Evolutionary conservation across 2,888 invertebrate species (phyloP).

Genomic region (Folsomia candida): DNA sequence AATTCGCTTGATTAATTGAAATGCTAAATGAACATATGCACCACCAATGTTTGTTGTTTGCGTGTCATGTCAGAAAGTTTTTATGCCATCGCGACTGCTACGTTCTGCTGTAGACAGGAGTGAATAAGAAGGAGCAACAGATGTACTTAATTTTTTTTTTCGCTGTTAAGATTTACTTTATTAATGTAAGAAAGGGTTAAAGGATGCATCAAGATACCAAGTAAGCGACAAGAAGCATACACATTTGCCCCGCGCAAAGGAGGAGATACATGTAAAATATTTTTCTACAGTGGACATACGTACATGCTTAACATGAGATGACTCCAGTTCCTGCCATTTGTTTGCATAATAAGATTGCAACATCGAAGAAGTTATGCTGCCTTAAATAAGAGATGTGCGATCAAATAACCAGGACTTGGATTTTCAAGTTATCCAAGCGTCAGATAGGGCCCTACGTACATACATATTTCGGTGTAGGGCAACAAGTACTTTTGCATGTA

Average conservation of each 20-base stretch:
- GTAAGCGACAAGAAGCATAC: too few species aligned
- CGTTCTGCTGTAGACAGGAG: not conserved
- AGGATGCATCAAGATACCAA: too few species aligned
- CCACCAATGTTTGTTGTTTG: not conserved
- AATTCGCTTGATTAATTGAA: not conserved
- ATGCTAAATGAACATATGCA: not conserved
- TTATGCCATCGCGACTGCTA: not conserved
- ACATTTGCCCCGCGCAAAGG: not conserved
- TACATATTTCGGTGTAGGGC: not conserved
- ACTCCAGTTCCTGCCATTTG: too few species aligned
- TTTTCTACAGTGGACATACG: too few species aligned
- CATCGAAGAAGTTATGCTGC: too few species aligned
- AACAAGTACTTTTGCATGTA: not conserved
- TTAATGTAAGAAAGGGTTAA: not conserved
- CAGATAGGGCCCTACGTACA: not conserved
- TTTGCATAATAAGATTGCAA: too few species aligned
- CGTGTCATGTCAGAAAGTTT: not conserved
- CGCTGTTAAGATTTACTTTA: not conserved
- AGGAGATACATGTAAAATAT: not conserved
- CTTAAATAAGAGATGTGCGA: too few species aligned
- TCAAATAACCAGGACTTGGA: not conserved
- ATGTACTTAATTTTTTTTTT: not conserved
- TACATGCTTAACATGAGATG: too few species aligned
- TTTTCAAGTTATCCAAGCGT: not conserved
- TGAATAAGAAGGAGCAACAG: not conserved